Percentiles rank a stretch among this genome's conserved stretches.
phyloP scores from a whole-genome alignment of 2,113 vertebrate genomes.

The Lophura nycthemera region DNA sequence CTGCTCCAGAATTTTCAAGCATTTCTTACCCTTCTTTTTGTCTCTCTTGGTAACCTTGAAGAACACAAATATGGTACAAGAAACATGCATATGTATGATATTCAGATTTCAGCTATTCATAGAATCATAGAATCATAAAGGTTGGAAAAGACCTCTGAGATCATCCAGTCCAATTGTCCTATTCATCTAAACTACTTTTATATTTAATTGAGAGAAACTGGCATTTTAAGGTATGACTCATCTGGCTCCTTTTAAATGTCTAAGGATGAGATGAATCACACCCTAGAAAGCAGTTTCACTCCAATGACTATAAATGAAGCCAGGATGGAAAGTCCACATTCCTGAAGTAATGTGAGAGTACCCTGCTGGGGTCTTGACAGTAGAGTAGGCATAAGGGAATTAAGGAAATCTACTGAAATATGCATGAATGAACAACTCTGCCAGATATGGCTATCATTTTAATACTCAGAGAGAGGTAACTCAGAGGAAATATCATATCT shows the following conservation, averaged over 20 bases:
- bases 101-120: neutral
- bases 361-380: neutral
- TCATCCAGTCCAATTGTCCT: too few relatives aligned
- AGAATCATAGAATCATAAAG: too few relatives aligned
- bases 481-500: neutral
- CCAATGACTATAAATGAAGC: neutral
- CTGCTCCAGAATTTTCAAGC: neutral
- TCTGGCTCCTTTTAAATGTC: neutral
- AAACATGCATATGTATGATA: neutral
- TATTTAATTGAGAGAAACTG: neutral
- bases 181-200: neutral
- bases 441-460: neutral
- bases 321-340: neutral
- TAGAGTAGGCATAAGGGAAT: neutral
- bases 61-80: neutral
- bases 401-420: neutral
- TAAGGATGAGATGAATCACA: slow-evolving; percentile 13
- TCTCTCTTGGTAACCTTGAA: neutral
- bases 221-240: neutral
- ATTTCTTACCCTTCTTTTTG: neutral
- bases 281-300: neutral
- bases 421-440: neutral
- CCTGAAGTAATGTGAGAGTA: neutral
- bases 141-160: too few relatives aligned
- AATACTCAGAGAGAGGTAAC: neutral